Percentiles rank a stretch among this genome's conserved stretches.
Evolutionary conservation across 2,888 invertebrate species (phyloP).

Genomic region (Clivina fossor): DNA sequence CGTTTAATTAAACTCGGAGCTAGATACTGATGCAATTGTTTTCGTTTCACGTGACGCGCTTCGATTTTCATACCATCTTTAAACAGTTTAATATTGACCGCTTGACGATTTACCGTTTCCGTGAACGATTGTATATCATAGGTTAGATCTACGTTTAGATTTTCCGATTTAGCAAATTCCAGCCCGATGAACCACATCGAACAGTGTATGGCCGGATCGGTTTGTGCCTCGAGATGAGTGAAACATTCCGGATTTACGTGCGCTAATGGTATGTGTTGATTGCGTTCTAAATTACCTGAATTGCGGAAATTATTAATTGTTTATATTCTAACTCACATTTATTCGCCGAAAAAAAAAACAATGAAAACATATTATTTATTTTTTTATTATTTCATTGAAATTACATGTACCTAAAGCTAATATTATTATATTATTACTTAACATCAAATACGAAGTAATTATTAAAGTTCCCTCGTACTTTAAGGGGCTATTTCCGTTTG

Average conservation of each 20-base stretch:
- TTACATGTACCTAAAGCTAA: no score
- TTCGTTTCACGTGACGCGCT: conserved; percentile 84
- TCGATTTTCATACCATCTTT: conserved; percentile 79
- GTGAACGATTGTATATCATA: conserved; percentile 90
- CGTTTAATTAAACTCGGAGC: conserved; percentile 69
- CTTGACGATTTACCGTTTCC: conserved; percentile 80
- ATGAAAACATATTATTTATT: no score
- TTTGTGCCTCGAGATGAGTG: conserved; percentile 53
- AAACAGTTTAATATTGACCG: conserved; percentile 67
- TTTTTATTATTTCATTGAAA: no score
- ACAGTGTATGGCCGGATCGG: conserved; percentile 62
- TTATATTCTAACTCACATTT: no score
- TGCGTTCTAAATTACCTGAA: conserved; percentile 81
- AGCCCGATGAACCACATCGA: conserved; percentile 99
- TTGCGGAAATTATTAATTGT: no score
- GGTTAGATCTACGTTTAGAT: conserved; percentile 90
- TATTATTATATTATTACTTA: no score
- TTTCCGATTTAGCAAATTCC: conserved; percentile 84
- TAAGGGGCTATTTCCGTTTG: no score
- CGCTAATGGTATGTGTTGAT: conserved; percentile 86
- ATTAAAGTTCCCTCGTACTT: no score
- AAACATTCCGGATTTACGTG: conserved; percentile 95
- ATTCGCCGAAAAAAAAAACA: no score
- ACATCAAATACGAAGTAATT: no score
- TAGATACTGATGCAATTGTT: conserved; percentile 73